Evolutionary conservation across 2,113 vertebrate species (phyloP).

Genomic region (Papio anubis): DNA sequence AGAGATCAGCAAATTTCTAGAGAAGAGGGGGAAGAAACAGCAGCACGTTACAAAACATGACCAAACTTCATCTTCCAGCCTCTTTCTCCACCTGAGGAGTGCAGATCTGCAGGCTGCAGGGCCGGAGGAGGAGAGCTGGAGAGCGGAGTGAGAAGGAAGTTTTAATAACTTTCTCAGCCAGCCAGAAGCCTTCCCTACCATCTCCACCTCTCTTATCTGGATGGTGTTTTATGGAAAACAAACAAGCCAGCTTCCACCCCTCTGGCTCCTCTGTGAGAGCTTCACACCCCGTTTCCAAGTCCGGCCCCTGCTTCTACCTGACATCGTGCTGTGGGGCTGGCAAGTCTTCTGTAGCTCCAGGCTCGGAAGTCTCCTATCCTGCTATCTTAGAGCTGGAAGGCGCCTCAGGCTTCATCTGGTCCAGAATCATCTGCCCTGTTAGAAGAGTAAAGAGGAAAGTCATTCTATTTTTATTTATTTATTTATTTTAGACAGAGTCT

Average conservation of each 20-base stretch:
- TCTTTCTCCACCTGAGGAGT: neutral
- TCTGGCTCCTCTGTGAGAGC: neutral
- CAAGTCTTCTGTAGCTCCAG: neutral
- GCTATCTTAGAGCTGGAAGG: neutral
- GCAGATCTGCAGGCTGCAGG: neutral
- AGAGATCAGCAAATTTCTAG: neutral
- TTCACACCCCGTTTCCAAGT: neutral
- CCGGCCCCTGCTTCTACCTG: constrained; percentile 50
- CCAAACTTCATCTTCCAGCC: neutral
- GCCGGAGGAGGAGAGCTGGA: neutral
- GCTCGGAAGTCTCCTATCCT: neutral
- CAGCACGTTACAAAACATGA: neutral
- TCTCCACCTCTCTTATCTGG: neutral
- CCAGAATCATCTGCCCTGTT: constrained; percentile 1
- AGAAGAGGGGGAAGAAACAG: neutral
- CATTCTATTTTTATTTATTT: no score
- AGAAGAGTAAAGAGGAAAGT: neutral
- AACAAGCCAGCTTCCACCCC: neutral
- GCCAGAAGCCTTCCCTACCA: neutral
- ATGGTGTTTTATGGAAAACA: neutral
- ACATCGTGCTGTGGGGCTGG: constrained; percentile 38
- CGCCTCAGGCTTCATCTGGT: constrained; percentile 31
- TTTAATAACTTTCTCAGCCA: no score
- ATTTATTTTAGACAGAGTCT: no score
- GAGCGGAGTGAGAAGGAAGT: neutral